Conservation (phyloP, 2,797 vertebrate species). For the Nannoperca obscura region DNA sequence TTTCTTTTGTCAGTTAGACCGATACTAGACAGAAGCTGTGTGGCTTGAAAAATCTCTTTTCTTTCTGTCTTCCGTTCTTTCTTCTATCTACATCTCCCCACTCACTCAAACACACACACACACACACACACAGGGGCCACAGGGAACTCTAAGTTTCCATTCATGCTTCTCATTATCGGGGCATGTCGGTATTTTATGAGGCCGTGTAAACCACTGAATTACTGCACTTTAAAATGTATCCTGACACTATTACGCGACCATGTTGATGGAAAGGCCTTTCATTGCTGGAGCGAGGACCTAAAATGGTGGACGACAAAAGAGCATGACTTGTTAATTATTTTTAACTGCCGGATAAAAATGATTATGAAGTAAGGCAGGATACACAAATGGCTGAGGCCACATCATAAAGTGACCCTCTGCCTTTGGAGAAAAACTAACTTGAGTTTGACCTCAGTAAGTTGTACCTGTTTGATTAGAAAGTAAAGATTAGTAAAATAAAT, state of each 20-base stretch:
- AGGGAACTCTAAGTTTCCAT: slow-evolving; percentile 84
- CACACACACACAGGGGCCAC: slow-evolving; percentile 54
- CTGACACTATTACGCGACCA: slow-evolving; percentile 86
- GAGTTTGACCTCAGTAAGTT: slow-evolving; percentile 27
- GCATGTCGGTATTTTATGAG: slow-evolving; percentile 88
- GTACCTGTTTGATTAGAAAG: slow-evolving; percentile 25
- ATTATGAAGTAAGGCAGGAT: slow-evolving; percentile 85
- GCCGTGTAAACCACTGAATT: slow-evolving; percentile 88
- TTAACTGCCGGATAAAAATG: slow-evolving; percentile 87
- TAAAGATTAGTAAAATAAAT: slow-evolving; percentile 8
- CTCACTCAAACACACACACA: slow-evolving; percentile 41
- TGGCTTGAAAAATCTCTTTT: slow-evolving; percentile 42
- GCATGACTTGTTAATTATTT: slow-evolving; percentile 89
- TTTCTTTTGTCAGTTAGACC: slow-evolving; percentile 25
- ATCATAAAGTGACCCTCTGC: slow-evolving; percentile 66
- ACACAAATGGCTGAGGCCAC: slow-evolving; percentile 76
- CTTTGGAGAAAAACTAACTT: slow-evolving; percentile 57
- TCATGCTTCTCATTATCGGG: slow-evolving; percentile 86
- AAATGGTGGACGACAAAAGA: slow-evolving; percentile 85
- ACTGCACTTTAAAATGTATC: slow-evolving; percentile 88
- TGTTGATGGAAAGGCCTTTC: slow-evolving; percentile 84
- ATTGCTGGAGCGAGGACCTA: slow-evolving; percentile 78
- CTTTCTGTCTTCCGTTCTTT: slow-evolving; percentile 37
- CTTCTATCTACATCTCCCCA: slow-evolving; percentile 57
- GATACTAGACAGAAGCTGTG: slow-evolving; percentile 36